Percentiles rank a stretch among this genome's conserved stretches.
phyloP scores from a whole-genome alignment of 1,140 invertebrate genomes.

The Colletes gigas region DNA sequence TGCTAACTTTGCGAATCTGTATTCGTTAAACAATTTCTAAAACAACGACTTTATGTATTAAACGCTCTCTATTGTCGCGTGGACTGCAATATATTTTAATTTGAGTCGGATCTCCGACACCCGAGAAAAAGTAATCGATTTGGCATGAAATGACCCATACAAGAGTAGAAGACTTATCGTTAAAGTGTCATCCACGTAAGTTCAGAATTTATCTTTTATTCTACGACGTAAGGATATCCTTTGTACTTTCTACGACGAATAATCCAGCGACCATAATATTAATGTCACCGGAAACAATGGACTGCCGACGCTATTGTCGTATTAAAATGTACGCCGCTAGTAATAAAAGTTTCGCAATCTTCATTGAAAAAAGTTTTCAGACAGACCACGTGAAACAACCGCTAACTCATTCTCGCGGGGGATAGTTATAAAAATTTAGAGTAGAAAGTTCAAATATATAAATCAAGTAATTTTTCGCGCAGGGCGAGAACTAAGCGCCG shows the following conservation, averaged over 20 bases:
- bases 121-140: no score
- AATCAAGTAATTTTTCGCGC: constrained; percentile 38
- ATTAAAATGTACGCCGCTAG: constrained; percentile 50
- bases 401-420: constrained; percentile 38
- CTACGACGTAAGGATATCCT: background rate
- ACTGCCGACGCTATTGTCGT: constrained; percentile 43
- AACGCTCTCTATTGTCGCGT: no score
- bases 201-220: constrained; percentile 4
- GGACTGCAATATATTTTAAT: no score
- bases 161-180: no score
- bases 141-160: no score
- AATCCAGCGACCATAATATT: background rate
- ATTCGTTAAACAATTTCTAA: no score
- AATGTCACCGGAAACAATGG: constrained; percentile 26
- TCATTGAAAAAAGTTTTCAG: constrained; percentile 53
- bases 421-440: constrained; percentile 31
- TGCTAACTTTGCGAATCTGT: no score
- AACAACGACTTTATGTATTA: no score
- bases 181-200: background rate
- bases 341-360: constrained; percentile 63
- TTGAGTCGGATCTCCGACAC: no score
- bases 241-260: background rate
- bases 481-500: background rate
- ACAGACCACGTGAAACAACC: constrained; percentile 21
- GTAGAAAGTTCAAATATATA: constrained; percentile 40